Percentiles rank a stretch among this genome's conserved stretches.
These are phyloP conservation scores for Solenopsis fugax DNA, from an alignment of 1,140 invertebrate genomes.

Conservation along the genomic window DNA sequence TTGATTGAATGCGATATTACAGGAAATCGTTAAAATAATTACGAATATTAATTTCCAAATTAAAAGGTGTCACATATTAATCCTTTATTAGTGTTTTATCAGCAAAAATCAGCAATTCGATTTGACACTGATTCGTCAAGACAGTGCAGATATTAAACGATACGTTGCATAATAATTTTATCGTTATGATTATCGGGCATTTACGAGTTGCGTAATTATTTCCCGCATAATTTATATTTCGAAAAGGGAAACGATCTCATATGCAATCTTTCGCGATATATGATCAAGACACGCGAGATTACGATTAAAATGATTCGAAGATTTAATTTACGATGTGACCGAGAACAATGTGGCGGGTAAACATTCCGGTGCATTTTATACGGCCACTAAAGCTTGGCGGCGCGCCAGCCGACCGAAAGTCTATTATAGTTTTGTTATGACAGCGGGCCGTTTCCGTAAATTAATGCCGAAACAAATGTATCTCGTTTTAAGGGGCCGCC, in stretches of 20 bases:
- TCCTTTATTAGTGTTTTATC: not conserved
- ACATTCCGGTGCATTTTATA: slow-evolving; percentile 66
- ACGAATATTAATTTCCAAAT: not conserved
- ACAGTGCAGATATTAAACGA: not conserved
- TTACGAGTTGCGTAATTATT: not conserved
- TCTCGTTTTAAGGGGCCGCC: slow-evolving; percentile 76
- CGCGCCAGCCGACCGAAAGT: slow-evolving; percentile 77
- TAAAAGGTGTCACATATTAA: not conserved
- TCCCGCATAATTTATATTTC: slow-evolving; percentile 33
- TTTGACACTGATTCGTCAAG: not conserved
- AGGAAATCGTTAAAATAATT: not conserved
- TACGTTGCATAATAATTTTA: slow-evolving; percentile 3
- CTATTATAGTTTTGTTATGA: slow-evolving; percentile 87
- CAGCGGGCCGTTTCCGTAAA: slow-evolving; percentile 84
- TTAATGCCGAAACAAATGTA: slow-evolving; percentile 87
- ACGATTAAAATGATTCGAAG: slow-evolving; percentile 19
- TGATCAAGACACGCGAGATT: slow-evolving; percentile 5
- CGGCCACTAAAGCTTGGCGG: slow-evolving; percentile 71
- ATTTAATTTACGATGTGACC: slow-evolving; percentile 39
- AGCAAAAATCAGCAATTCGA: not conserved
- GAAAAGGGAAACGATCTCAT: not conserved
- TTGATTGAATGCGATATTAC: too few species aligned
- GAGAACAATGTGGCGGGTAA: slow-evolving; percentile 62
- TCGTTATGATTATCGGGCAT: not conserved
- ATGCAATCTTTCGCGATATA: not conserved